Evolutionary conservation across 2,888 invertebrate genomes (phyloP).

Genomic region (Alcis repandata): DNA sequence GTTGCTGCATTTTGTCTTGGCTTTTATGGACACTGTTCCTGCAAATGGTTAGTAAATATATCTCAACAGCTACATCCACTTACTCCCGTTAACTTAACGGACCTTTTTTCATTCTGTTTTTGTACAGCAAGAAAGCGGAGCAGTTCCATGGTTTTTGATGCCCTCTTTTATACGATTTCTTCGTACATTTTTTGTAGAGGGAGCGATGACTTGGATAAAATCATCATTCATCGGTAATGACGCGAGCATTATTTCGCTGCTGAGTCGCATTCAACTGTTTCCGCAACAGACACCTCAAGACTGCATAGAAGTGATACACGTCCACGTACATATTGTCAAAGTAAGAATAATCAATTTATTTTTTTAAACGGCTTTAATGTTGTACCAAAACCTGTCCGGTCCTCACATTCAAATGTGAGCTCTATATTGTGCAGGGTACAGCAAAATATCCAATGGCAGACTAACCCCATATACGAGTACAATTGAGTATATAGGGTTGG

Average conservation of each 20-base stretch:
- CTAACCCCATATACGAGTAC: too few relatives aligned
- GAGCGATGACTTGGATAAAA: conserved; percentile 71
- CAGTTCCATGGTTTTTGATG: too few relatives aligned
- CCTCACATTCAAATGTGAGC: too few relatives aligned
- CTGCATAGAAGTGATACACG: conserved; percentile 72
- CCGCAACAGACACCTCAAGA: conserved; percentile 75
- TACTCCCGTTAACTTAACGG: too few relatives aligned
- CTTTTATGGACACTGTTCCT: conserved; percentile 73
- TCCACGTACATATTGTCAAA: conserved; percentile 76
- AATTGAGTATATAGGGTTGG: too few relatives aligned
- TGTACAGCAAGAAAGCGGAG: too few relatives aligned
- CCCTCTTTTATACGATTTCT: too few relatives aligned
- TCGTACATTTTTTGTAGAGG: conserved; percentile 58
- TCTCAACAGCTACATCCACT: too few relatives aligned
- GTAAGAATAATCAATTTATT: conserved; percentile 45
- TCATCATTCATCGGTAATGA: conserved; percentile 72
- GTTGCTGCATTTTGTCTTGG: conserved; percentile 70
- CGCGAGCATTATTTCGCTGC: conserved; percentile 67
- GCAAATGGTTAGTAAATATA: conserved; percentile 57
- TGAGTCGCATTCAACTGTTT: conserved; percentile 70
- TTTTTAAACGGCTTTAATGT: neutral
- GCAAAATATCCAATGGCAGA: too few relatives aligned
- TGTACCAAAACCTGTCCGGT: too few relatives aligned
- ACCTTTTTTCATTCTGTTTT: too few relatives aligned
- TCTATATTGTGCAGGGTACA: too few relatives aligned